Evolutionary conservation across 2,797 vertebrate species (phyloP).

Genomic region (Hydrophis major): DNA sequence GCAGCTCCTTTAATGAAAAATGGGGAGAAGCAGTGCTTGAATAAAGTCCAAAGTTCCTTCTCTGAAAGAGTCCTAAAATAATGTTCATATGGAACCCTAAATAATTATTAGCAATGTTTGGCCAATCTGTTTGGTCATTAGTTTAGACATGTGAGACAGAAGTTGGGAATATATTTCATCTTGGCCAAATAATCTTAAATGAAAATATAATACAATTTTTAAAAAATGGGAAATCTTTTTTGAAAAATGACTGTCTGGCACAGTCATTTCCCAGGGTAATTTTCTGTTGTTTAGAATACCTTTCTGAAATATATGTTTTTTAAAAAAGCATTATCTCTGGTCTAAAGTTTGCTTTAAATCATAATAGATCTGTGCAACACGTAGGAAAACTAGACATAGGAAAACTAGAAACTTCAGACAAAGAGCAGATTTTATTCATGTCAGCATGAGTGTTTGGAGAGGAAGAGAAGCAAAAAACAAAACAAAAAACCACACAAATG

Average conservation of each 20-base stretch:
- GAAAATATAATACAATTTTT: not conserved
- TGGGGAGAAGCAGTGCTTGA: too few species aligned
- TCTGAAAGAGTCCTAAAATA: too few species aligned
- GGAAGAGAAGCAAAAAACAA: too few species aligned
- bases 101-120: not conserved
- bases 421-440: not conserved
- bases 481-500: too few species aligned
- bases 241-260: not conserved
- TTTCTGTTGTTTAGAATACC: not conserved
- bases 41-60: too few species aligned
- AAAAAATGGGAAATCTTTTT: not conserved
- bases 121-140: not conserved
- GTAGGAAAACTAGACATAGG: too few species aligned
- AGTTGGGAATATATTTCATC: not conserved
- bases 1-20: too few species aligned
- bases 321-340: not conserved
- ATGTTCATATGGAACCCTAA: not conserved
- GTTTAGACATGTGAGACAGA: not conserved
- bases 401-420: too few species aligned
- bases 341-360: too few species aligned
- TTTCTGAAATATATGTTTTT: not conserved
- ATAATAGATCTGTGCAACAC: too few species aligned
- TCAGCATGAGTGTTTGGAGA: not conserved
- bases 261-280: not conserved
- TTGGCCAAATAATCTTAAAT: not conserved